A percentile compares a stretch with the other conserved stretches of the same genome.
These are phyloP conservation scores for Bradynema listronoti DNA, from an alignment of 1,140 invertebrate species.

Conservation along the genomic window DNA sequence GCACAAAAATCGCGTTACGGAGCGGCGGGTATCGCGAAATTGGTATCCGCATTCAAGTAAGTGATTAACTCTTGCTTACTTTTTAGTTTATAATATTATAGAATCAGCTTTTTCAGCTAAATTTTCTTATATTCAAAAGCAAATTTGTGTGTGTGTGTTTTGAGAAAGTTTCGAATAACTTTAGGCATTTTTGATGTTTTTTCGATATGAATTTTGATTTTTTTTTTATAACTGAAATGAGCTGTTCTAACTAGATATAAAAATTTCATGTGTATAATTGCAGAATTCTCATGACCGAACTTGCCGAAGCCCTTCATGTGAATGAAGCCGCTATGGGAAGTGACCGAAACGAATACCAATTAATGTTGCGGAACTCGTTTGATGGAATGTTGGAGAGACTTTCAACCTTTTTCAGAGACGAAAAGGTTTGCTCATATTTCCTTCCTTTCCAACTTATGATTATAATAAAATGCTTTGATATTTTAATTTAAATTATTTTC, in stretches of 20 bases:
- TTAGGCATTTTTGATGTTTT: too few species aligned
- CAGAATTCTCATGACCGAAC: conserved; percentile 38
- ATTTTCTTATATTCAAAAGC: too few species aligned
- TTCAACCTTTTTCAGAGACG: conserved; percentile 39
- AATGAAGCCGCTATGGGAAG: conserved; percentile 36
- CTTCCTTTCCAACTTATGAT: background rate
- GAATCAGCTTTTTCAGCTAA: too few species aligned
- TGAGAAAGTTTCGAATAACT: too few species aligned
- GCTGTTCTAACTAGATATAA: too few species aligned
- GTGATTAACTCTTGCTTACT: conserved; percentile 12
- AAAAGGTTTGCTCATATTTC: conserved; percentile 30
- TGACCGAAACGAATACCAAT: conserved; percentile 41
- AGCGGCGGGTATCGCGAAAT: conserved; percentile 27
- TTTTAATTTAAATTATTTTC: too few species aligned
- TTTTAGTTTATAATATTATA: background rate
- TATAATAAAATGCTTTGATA: too few species aligned
- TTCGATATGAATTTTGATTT: too few species aligned
- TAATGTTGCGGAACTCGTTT: conserved; percentile 43
- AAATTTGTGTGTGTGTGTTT: too few species aligned
- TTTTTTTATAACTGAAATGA: too few species aligned
- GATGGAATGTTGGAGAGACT: conserved; percentile 47
- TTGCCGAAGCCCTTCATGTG: conserved; percentile 31
- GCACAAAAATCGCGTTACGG: conserved; percentile 34
- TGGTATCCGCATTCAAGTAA: conserved; percentile 37
- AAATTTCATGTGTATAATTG: background rate